Evolutionary conservation across 2,797 vertebrate genomes (phyloP), one percentile per base, ranked within the genome.

Genomic region (Myiotriccus ornatus): DNA sequence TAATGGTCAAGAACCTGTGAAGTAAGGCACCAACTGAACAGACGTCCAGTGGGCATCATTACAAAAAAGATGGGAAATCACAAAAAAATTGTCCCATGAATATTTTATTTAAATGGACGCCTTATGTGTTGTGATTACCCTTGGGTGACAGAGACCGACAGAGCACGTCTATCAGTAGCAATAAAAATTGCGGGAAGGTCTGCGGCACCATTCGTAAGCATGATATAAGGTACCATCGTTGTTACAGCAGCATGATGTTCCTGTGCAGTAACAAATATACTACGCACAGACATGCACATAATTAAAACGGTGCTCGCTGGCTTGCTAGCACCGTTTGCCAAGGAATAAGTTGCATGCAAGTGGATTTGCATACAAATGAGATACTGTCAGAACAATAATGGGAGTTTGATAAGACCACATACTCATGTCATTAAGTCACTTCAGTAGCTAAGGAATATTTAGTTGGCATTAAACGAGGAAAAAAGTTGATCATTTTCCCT

Each of bases 331-430:
- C 94, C 92, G 49, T 95, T 97, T 97, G 95, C 95, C 93, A 90
- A 96, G 93, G 96, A 97, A 77, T 96, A 97, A 97, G 97, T 96
- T 97, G 95, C 94, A 60, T 87, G 79, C 91, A 86, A 92, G 95
- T 96, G 95, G 96, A 98, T 98, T 98, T 98, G 96, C 97, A 98
- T 98, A 97, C 97, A 98, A 97, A 98, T 98, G 97, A 97, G 97
- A 91, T 97, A 91, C 89, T 94, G 92, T 95, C 95, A 97, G 95
- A 97, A 91, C 90, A 96, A 96, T 92, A 97, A 96, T 92, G 89
- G 91, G 96, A 96, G 88, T 93, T 97, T 87, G 96, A 97, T 97
- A 97, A 98, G 97, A 95, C 94, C 96, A 96, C 88, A 90, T 86
- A 95, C 87, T 93, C 88, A 73, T 93, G 93, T 94, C 96, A 95